Evolutionary conservation across 2,113 vertebrate genomes (phyloP).

Genomic region (Monopterus albus): DNA sequence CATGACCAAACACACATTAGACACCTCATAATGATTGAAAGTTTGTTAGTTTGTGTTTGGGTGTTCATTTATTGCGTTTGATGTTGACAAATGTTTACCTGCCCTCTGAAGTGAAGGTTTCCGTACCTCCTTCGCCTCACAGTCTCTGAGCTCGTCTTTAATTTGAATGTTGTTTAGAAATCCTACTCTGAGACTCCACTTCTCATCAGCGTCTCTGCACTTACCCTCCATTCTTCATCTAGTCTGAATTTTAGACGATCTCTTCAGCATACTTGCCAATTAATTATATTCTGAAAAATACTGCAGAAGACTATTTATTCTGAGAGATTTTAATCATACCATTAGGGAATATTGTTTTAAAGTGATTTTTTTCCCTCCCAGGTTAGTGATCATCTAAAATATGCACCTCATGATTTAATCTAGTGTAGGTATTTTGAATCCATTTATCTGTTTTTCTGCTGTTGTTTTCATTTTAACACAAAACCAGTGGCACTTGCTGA

Average conservation of each 20-base stretch:
- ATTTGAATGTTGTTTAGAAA: conserved; percentile 39
- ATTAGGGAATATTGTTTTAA: conserved; percentile 57
- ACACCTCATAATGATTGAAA: conserved; percentile 7
- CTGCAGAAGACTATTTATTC: conserved; percentile 63
- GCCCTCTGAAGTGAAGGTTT: conserved; percentile 37
- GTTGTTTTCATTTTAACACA: conserved; percentile 34
- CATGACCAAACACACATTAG: conserved; percentile 22
- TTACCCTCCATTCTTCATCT: conserved; percentile 56
- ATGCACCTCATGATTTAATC: conserved; percentile 62
- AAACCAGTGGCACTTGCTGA: conserved; percentile 56
- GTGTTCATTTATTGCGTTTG: not conserved
- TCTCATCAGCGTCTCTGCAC: conserved; percentile 54
- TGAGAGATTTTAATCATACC: conserved; percentile 65
- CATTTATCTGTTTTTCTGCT: conserved; percentile 30
- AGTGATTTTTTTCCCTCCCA: conserved; percentile 25
- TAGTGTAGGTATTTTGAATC: conserved; percentile 57
- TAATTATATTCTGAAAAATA: conserved; percentile 62
- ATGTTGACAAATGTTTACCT: conserved; percentile 17
- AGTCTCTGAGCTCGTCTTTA: conserved; percentile 25
- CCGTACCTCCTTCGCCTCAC: conserved; percentile 13
- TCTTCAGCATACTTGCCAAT: conserved; percentile 52
- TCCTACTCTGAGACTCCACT: conserved; percentile 21
- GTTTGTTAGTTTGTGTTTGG: not conserved
- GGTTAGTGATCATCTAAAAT: conserved; percentile 60
- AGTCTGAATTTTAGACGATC: conserved; percentile 63